Conservation (phyloP, 2,888 invertebrate genomes). For the Xanthorhoe designata region DNA sequence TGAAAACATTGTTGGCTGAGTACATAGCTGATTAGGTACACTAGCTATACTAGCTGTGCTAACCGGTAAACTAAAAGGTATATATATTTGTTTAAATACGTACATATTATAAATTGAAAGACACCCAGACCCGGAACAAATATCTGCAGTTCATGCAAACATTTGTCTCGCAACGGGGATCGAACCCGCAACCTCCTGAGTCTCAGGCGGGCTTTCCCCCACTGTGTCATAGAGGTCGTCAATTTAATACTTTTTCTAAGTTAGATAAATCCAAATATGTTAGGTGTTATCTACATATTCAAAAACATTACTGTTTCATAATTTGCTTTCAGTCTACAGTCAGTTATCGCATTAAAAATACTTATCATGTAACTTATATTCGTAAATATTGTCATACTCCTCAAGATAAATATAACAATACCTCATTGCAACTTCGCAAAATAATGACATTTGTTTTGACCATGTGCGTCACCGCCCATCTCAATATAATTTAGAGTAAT, state of each 20-base stretch:
- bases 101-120: too few relatives aligned
- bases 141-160: too few relatives aligned
- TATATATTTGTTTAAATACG: too few relatives aligned
- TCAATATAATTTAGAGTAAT: slow-evolving; percentile 44
- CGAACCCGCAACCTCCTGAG: too few relatives aligned
- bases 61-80: not conserved
- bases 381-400: not conserved
- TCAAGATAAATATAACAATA: slow-evolving; percentile 2
- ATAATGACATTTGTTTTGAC: slow-evolving; percentile 68
- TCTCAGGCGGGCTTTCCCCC: not conserved
- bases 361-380: not conserved
- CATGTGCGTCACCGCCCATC: slow-evolving; percentile 64
- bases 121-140: too few relatives aligned
- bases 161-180: too few relatives aligned
- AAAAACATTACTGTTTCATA: too few relatives aligned
- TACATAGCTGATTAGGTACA: not conserved
- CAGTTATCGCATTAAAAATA: too few relatives aligned
- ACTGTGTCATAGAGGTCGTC: not conserved
- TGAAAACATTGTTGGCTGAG: not conserved
- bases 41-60: not conserved
- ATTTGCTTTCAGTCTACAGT: too few relatives aligned
- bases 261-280: too few relatives aligned
- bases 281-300: too few relatives aligned
- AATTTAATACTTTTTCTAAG: too few relatives aligned
- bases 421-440: slow-evolving; percentile 25